Evolutionary conservation across 2,888 invertebrate species (phyloP), one percentile per base, ranked within the genome.

Genomic region (Sinodicranocentrus sp.): DNA sequence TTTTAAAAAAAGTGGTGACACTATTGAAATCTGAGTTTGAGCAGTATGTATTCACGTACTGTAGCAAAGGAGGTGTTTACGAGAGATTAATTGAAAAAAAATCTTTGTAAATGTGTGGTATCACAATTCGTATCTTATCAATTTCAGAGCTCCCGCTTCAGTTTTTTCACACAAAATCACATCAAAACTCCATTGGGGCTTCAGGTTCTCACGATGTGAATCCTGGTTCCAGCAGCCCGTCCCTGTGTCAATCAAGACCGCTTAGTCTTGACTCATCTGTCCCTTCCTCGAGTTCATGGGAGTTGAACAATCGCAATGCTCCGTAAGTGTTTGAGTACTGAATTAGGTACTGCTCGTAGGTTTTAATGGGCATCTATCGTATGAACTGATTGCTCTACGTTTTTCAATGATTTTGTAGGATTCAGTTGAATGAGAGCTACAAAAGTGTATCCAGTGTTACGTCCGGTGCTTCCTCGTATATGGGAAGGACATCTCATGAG

Each of bases 381-480:
- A n/a, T n/a, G n/a, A n/a, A n/a, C n/a, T n/a, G n/a, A n/a, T n/a
- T n/a, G n/a, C n/a, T n/a, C n/a, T n/a, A n/a, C n/a, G n/a, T n/a
- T n/a, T n/a, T n/a, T n/a, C n/a, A n/a, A n/a, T n/a, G n/a, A n/a
- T 15, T 48, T 48, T 3, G 5, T n/a, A 73, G 72, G 15, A 15
- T 82, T 3, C 82, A 82, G 39, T 33, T 82, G 1, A 75, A 70
- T 25, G 82, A 82, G 21, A 39, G 67, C 13, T 82, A 82, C 23
- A 68, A 61, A 70, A 77, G 71, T 54, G 77, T 72, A 15, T 52
- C 83, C 0, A 83, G 77, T 43, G 72, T 77, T 39, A 72, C 83
- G 0, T 77, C 83, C 0, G 76, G 19, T 17, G 75, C 65, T 10
- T 33, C 83, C 17, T 17, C 63, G 0, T 70, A 70, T 17, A 19